Conservation (phyloP, 2,888 invertebrate species). For the Rhingia rostrata region DNA sequence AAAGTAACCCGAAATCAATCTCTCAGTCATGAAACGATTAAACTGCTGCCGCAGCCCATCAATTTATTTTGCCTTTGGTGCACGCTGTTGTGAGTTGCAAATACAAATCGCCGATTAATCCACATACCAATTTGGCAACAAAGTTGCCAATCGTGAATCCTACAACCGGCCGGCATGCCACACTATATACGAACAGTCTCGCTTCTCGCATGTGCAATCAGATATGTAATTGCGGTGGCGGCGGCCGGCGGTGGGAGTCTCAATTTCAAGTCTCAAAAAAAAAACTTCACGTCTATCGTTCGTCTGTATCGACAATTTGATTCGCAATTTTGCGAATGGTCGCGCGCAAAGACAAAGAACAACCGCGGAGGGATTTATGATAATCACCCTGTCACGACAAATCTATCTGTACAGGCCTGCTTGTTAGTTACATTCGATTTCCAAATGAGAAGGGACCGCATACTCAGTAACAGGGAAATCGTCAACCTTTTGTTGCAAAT, state of each 20-base stretch:
- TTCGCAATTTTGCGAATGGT: constrained; percentile 2
- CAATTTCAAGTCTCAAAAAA: constrained; percentile 27
- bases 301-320: constrained; percentile 38
- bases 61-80: constrained; percentile 31
- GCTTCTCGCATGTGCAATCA: constrained; percentile 48
- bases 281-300: neutral
- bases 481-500: neutral
- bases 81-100: constrained; percentile 18
- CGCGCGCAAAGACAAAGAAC: constrained; percentile 8
- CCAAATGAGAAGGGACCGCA: constrained; percentile 23
- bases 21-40: constrained; percentile 64
- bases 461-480: constrained; percentile 17
- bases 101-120: constrained; percentile 47
- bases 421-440: constrained; percentile 25
- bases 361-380: constrained; percentile 37
- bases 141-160: constrained; percentile 48
- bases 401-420: constrained; percentile 27
- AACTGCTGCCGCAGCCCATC: constrained; percentile 32
- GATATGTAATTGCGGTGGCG: constrained; percentile 36
- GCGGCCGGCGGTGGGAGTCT: constrained; percentile 21
- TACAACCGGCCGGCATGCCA: neutral
- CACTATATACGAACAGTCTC: neutral
- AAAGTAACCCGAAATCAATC: constrained; percentile 46
- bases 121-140: constrained; percentile 60
- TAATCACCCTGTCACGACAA: constrained; percentile 56